These are phyloP conservation scores for Ditylenchus dipsaci DNA, from an alignment of 1,140 invertebrate genomes.

Conservation along the genomic window DNA sequence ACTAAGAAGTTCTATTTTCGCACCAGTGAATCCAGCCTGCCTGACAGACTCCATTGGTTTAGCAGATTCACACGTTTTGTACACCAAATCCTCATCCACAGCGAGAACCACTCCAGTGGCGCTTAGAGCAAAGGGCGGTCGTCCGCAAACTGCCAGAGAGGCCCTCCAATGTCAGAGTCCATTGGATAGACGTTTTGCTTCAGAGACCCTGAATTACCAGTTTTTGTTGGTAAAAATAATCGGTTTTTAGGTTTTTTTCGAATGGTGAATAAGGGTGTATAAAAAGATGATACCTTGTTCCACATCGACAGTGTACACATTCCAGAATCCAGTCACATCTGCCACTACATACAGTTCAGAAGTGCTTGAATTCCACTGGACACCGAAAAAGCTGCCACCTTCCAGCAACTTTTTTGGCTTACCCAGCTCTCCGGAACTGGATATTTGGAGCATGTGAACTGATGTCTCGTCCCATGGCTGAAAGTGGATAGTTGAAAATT, in stretches of 20 bases:
- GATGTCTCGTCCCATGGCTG: slow-evolving; percentile 35
- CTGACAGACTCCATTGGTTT: slow-evolving; percentile 11
- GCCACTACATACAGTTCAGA: slow-evolving; percentile 23
- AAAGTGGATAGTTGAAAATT: not conserved
- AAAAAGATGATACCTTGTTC: not conserved
- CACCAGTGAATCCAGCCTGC: slow-evolving; percentile 12
- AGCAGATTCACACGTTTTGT: not conserved
- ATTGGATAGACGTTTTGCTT: not conserved
- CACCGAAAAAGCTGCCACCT: slow-evolving; percentile 9
- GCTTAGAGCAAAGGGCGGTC: slow-evolving; percentile 18
- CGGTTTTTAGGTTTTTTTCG: too few species aligned
- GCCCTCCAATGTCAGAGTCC: not conserved
- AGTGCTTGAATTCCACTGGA: slow-evolving; percentile 6
- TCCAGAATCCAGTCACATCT: slow-evolving; percentile 25
- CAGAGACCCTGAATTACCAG: slow-evolving; percentile 2
- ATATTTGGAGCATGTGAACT: slow-evolving; percentile 25
- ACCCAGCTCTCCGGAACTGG: not conserved
- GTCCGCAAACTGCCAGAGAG: slow-evolving; percentile 20
- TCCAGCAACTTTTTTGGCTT: slow-evolving; percentile 3
- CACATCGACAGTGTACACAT: slow-evolving; percentile 21
- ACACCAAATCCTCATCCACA: not conserved
- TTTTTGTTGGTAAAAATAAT: not conserved
- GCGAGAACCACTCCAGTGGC: not conserved
- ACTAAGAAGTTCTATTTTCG: too few species aligned
- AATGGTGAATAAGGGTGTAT: too few species aligned